Conservation (phyloP, 2,797 vertebrate genomes). For the Monodelphis domestica region DNA sequence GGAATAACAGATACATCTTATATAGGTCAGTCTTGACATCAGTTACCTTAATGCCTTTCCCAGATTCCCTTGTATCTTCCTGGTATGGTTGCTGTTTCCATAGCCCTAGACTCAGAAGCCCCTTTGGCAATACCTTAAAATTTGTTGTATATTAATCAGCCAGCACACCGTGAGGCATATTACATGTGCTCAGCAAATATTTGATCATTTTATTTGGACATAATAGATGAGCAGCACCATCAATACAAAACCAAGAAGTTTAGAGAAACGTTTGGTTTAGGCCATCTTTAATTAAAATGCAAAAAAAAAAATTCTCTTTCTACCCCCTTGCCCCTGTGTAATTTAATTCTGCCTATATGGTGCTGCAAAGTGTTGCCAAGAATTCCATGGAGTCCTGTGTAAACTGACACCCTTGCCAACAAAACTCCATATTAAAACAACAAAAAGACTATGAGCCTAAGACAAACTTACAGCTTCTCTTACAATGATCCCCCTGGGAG, state of each 20-base stretch:
- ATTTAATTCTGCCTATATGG: not conserved
- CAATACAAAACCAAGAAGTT: not conserved
- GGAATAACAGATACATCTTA: not conserved
- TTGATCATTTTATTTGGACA: not conserved
- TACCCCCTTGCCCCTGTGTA: not conserved
- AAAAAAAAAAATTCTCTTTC: not conserved
- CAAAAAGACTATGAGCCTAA: not conserved
- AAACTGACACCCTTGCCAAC: not conserved
- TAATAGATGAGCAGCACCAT: not conserved
- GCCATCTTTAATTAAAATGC: not conserved
- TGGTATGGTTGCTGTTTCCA: not conserved
- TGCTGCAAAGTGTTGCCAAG: not conserved
- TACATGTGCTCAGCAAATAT: constrained; percentile 18
- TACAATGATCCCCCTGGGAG: constrained; percentile 1
- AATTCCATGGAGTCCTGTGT: not conserved
- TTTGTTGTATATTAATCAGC: not conserved
- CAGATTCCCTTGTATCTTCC: not conserved
- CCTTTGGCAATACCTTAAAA: not conserved
- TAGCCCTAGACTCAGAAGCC: not conserved
- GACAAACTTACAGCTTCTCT: not conserved
- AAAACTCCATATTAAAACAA: constrained; percentile 8
- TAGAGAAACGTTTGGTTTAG: not conserved
- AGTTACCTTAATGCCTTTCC: not conserved
- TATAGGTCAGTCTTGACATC: not conserved
- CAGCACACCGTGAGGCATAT: not conserved